Percentiles rank a stretch among this genome's conserved stretches.
These are phyloP conservation scores for Drosophila sp. DNA, from an alignment of 1,140 invertebrate species.

Conservation along the genomic window DNA sequence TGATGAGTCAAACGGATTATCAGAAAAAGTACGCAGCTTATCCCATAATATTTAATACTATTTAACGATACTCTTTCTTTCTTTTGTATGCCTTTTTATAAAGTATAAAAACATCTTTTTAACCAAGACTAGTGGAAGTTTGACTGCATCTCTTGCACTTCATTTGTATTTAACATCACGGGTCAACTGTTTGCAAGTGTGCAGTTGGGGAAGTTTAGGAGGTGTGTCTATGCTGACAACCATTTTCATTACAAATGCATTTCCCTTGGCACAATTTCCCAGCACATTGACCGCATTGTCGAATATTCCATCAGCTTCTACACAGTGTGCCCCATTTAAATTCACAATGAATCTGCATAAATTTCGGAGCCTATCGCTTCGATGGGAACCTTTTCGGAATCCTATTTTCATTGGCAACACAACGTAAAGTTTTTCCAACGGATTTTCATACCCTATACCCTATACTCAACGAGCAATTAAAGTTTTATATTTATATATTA, in stretches of 20 bases:
- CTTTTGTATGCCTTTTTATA: no score
- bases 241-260: slow-evolving; percentile 77
- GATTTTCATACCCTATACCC: slow-evolving; percentile 22
- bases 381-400: slow-evolving; percentile 41
- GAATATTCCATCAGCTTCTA: slow-evolving; percentile 42
- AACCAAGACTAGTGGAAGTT: no score
- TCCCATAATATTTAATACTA: not conserved
- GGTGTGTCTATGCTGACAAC: slow-evolving; percentile 49
- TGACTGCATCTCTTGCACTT: not conserved
- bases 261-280: slow-evolving; percentile 52
- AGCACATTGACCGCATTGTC: slow-evolving; percentile 73
- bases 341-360: slow-evolving; percentile 80
- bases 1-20: slow-evolving; percentile 21
- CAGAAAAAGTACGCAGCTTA: slow-evolving; percentile 26
- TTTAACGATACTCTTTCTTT: not conserved
- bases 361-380: slow-evolving; percentile 40
- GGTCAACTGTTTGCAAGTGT: no score
- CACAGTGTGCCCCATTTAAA: slow-evolving; percentile 63
- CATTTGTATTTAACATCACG: slow-evolving; percentile 24
- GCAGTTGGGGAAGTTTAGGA: not conserved
- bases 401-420: slow-evolving; percentile 42
- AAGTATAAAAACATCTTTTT: no score
- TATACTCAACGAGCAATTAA: not conserved
- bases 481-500: not conserved
- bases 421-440: slow-evolving; percentile 28